Evolutionary conservation across 2,113 vertebrate genomes (phyloP).

Genomic region (Promerops cafer): DNA sequence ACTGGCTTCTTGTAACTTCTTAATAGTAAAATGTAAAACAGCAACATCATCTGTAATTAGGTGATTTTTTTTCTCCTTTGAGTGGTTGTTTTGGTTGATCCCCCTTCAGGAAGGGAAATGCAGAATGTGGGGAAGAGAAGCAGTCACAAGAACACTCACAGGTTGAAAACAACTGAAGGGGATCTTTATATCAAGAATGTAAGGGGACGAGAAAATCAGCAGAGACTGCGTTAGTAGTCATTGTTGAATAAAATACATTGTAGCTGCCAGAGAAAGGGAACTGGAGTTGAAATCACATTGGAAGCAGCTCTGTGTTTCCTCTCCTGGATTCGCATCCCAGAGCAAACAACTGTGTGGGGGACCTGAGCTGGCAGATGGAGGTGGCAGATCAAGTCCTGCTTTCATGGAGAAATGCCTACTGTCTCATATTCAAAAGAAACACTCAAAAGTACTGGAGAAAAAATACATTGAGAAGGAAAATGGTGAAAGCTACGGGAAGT

Average conservation of each 20-base stretch:
- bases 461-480: not conserved
- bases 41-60: not conserved
- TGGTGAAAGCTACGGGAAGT: not conserved
- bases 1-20: not conserved
- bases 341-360: not conserved
- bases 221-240: not conserved
- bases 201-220: not conserved
- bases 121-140: not conserved
- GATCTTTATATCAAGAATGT: not conserved
- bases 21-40: not conserved
- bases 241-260: not conserved
- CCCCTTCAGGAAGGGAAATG: not conserved
- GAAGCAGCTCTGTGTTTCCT: not conserved
- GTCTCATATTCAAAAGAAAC: not conserved
- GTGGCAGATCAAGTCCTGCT: not conserved
- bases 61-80: not conserved
- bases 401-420: not conserved
- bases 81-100: not conserved
- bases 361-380: not conserved
- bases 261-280: not conserved
- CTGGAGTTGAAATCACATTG: not conserved
- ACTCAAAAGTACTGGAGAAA: not conserved
- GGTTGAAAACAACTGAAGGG: not conserved
- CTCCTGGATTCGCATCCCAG: not conserved
- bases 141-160: not conserved